Percentiles rank a stretch among this genome's conserved stretches.
These are phyloP conservation scores for Leptinotarsa tumamoca DNA, from an alignment of 2,888 invertebrate species.

Conservation along the genomic window DNA sequence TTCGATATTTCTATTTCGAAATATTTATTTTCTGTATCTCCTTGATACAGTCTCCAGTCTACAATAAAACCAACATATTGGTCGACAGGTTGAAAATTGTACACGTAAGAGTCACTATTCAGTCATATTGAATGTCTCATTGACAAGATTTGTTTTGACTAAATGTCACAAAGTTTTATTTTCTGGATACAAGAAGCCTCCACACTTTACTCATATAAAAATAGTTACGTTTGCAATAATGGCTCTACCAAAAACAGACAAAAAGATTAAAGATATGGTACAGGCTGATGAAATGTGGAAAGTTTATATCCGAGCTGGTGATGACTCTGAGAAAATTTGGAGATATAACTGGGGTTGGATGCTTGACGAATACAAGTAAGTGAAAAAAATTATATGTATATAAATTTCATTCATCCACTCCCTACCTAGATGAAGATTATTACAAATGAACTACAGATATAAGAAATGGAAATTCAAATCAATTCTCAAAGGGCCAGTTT, in stretches of 20 bases:
- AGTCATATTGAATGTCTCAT: not conserved
- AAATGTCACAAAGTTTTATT: not conserved
- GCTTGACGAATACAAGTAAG: conserved; percentile 40
- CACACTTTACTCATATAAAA: not conserved
- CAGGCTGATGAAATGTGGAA: conserved; percentile 38
- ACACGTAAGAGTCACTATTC: too few species aligned
- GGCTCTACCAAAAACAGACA: conserved; percentile 24
- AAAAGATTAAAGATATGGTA: conserved; percentile 15
- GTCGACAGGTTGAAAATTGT: too few species aligned
- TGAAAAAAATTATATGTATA: not conserved
- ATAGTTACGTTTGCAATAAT: conserved; percentile 6
- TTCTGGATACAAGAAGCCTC: too few species aligned
- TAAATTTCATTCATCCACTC: too few species aligned
- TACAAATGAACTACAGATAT: too few species aligned
- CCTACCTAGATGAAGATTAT: too few species aligned
- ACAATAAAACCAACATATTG: too few species aligned
- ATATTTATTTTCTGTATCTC: too few species aligned
- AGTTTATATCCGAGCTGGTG: conserved; percentile 32
- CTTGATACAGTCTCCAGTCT: too few species aligned
- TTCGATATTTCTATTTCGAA: too few species aligned
- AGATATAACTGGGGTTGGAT: conserved; percentile 41
- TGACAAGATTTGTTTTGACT: not conserved
- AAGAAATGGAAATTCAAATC: too few species aligned
- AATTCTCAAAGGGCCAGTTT: too few species aligned
- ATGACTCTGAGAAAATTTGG: conserved; percentile 39